Conservation (phyloP, 2,888 invertebrate species). For the Peribatodes rhomboidaria region DNA sequence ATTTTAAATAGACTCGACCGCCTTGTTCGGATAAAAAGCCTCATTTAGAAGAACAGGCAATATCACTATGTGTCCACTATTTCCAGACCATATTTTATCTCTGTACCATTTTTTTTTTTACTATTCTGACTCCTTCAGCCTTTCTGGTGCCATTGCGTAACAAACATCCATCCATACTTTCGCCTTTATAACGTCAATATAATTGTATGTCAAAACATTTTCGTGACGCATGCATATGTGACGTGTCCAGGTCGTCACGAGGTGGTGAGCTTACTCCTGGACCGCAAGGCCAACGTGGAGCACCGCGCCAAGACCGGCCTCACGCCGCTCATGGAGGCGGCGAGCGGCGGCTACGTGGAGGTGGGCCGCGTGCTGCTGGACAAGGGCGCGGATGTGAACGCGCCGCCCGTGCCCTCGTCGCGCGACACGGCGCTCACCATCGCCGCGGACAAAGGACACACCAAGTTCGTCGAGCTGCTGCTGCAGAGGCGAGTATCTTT, state of each 20-base stretch:
- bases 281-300: conserved; percentile 99
- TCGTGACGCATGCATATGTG: too few species aligned
- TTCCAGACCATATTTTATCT: too few species aligned
- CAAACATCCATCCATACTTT: too few species aligned
- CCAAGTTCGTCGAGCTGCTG: conserved; percentile 95
- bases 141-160: too few species aligned
- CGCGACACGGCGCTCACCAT: conserved; percentile 99
- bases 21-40: too few species aligned
- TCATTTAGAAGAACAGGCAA: too few species aligned
- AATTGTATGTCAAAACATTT: too few species aligned
- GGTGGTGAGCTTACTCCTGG: conserved; percentile 97
- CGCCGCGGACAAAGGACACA: conserved; percentile 99
- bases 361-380: conserved; percentile 98
- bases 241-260: conserved; percentile 92
- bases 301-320: conserved; percentile 99
- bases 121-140: too few species aligned
- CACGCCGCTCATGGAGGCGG: conserved; percentile 99
- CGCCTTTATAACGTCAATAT: too few species aligned
- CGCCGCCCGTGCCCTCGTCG: conserved; percentile 98
- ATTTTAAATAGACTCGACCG: too few species aligned
- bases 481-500: conserved; percentile 84
- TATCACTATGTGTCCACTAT: too few species aligned
- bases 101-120: too few species aligned
- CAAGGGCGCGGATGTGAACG: conserved; percentile 99
- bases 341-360: conserved; percentile 99